A percentile compares a stretch with the other conserved stretches of the same genome.
Conservation (phyloP, 2,113 vertebrate species). For the Forbesichthys papilliferus region DNA sequence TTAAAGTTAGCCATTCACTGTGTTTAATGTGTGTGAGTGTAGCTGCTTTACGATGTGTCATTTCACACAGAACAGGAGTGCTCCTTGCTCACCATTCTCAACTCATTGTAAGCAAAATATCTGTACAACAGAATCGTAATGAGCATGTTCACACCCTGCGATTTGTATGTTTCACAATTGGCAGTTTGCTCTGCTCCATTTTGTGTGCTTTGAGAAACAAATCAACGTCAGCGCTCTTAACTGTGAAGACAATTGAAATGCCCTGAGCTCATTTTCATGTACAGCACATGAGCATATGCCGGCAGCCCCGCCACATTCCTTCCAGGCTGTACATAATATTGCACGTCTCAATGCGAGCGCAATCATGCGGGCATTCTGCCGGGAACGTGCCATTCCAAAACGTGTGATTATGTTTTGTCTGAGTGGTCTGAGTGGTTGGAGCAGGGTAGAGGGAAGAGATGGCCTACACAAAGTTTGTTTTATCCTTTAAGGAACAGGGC, state of each 20-base stretch:
- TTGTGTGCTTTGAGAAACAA: constrained; percentile 25
- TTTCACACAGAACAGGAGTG: no score
- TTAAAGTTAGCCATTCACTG: no score
- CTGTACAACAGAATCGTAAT: neutral
- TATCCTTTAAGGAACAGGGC: constrained; percentile 23
- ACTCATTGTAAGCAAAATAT: neutral
- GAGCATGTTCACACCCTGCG: neutral
- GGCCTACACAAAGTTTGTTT: constrained; percentile 17
- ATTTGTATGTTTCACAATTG: constrained; percentile 4
- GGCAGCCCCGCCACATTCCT: constrained; percentile 21
- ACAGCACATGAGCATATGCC: constrained; percentile 25
- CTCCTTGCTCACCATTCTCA: neutral
- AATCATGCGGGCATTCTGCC: constrained; percentile 41
- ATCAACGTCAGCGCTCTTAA: constrained; percentile 16
- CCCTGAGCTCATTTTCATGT: constrained; percentile 20
- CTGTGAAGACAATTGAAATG: constrained; percentile 28
- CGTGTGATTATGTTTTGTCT: constrained; percentile 30
- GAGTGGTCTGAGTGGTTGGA: neutral
- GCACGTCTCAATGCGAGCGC: constrained; percentile 23
- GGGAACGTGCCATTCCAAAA: constrained; percentile 22
- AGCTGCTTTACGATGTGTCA: no score
- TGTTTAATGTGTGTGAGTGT: no score
- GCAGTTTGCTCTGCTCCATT: constrained; percentile 9
- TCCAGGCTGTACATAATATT: constrained; percentile 35
- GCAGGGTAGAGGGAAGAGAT: constrained; percentile 24